Conservation (phyloP, 2,113 vertebrate species). For the Brienomyrus brachyistius region DNA sequence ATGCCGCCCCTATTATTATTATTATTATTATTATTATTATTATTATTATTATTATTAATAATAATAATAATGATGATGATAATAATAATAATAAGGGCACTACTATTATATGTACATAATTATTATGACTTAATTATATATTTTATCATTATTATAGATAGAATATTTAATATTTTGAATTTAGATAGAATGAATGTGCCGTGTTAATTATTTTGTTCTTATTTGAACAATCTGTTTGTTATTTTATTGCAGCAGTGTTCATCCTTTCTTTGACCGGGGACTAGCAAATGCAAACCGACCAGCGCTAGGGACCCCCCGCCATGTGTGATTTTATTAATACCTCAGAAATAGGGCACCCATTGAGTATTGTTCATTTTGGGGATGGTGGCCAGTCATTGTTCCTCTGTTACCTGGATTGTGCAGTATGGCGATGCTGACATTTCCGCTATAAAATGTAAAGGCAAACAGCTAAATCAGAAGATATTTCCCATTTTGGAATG, state of each 20-base stretch:
- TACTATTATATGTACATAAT: neutral
- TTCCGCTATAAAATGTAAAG: neutral
- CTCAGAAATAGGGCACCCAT: neutral
- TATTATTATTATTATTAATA: neutral
- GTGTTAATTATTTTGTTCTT: neutral
- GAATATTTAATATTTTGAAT: neutral
- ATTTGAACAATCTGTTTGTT: neutral
- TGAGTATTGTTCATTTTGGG: neutral
- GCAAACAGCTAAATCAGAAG: neutral
- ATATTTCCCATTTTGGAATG: neutral
- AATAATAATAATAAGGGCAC: no score
- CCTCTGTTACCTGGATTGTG: neutral
- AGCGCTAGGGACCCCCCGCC: neutral
- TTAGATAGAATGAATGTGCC: neutral
- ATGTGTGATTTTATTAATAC: neutral
- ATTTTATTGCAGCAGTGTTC: neutral
- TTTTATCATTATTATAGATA: neutral
- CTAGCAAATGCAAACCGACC: neutral
- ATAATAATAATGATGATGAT: no score
- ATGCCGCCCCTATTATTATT: no score
- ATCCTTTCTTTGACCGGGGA: neutral
- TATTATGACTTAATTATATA: neutral
- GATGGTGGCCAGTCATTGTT: neutral
- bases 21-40: no score
- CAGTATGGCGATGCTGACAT: neutral